A percentile compares a stretch with the other conserved stretches of the same genome.
These are phyloP conservation scores for Distichodus sexfasciatus DNA, from an alignment of 2,797 vertebrate genomes.

Conservation along the genomic window DNA sequence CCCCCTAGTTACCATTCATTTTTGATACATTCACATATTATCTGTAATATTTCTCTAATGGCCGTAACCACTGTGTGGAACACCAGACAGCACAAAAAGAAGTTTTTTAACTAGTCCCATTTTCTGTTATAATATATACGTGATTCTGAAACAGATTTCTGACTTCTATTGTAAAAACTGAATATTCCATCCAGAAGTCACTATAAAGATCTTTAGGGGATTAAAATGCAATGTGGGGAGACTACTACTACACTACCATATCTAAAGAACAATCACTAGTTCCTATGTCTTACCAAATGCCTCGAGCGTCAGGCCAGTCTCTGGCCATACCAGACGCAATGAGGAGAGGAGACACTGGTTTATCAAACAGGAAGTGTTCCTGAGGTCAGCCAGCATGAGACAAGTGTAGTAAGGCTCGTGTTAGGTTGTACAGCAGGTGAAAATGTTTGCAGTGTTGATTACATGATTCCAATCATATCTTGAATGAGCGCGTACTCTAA, in stretches of 20 bases:
- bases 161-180: no score
- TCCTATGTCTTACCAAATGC: conserved; percentile 50
- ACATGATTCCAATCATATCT: not conserved
- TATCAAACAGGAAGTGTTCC: conserved; percentile 96
- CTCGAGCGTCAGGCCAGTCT: conserved; percentile 89
- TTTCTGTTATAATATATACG: no score
- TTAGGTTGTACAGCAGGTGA: conserved; percentile 22
- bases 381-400: conserved; percentile 61
- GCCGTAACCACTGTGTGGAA: no score
- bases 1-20: no score
- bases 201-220: no score
- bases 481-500: no score
- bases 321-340: conserved; percentile 90
- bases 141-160: no score
- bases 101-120: no score
- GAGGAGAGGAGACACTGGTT: conserved; percentile 91
- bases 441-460: not conserved
- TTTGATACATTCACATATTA: no score
- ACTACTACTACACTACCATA: not conserved
- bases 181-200: no score
- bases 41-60: no score
- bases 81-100: no score
- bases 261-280: conserved; percentile 12
- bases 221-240: not conserved
- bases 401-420: conserved; percentile 54